phyloP scores from a whole-genome alignment of 2,797 vertebrate genomes.

The Darevskia mixta region DNA sequence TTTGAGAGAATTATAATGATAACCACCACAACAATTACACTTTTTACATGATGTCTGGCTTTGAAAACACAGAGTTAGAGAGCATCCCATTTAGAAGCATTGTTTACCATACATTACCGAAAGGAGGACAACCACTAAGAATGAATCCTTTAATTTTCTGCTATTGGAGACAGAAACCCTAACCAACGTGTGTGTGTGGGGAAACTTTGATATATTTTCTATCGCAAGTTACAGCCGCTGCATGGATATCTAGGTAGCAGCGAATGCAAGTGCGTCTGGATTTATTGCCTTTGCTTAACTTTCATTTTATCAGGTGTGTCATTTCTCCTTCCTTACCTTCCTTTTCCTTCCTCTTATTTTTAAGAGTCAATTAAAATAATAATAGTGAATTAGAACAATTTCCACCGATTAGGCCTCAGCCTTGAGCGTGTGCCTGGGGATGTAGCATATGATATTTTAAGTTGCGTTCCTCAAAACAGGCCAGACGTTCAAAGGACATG shows the following conservation, averaged over 20 bases:
- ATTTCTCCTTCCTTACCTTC: not conserved
- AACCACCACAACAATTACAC: not conserved
- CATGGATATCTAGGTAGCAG: too few species aligned
- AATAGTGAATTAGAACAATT: not conserved
- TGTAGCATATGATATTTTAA: fast-evolving
- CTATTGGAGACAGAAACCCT: not conserved
- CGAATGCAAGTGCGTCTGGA: not conserved
- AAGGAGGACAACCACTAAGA: not conserved
- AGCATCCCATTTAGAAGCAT: not conserved
- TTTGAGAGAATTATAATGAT: not conserved
- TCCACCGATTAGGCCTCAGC: not conserved
- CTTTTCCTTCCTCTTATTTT: not conserved
- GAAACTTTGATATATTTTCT: not conserved
- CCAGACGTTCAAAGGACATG: too few species aligned
- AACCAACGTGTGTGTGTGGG: too few species aligned
- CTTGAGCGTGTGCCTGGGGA: not conserved
- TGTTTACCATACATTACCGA: not conserved
- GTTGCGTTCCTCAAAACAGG: not conserved
- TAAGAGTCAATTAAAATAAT: not conserved
- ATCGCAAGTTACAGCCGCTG: not conserved
- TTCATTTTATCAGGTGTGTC: too few species aligned
- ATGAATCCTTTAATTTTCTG: not conserved
- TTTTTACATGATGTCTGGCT: too few species aligned
- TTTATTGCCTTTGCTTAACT: not conserved
- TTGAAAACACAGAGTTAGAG: not conserved